Conservation (phyloP, 2,113 vertebrate species). For the Diglossa brunneiventris region DNA sequence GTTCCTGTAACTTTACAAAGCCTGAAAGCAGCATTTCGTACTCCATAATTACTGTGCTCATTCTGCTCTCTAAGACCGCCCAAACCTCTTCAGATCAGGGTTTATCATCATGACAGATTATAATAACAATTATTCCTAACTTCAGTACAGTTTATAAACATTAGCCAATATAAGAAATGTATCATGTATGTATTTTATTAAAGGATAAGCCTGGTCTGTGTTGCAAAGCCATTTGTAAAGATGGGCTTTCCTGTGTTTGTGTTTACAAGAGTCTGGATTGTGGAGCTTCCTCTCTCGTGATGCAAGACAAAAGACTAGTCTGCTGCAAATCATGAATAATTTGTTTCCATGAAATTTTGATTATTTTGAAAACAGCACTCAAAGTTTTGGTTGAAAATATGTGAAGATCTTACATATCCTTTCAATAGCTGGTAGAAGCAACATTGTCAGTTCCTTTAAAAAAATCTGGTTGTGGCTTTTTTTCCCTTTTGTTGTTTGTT, state of each 20-base stretch:
- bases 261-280: background rate
- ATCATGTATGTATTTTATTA: background rate
- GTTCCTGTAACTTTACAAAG: background rate
- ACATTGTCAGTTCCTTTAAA: background rate
- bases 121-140: background rate
- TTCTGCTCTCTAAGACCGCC: background rate
- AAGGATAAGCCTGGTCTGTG: background rate
- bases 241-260: background rate
- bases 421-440: background rate
- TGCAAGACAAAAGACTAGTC: background rate
- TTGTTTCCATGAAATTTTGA: background rate
- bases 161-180: background rate
- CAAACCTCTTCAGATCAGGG: background rate
- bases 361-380: background rate
- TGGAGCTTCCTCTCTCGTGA: background rate
- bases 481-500: background rate
- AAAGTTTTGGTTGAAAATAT: background rate
- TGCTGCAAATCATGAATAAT: background rate
- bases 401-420: background rate
- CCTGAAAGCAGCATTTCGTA: background rate
- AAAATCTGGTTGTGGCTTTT: background rate
- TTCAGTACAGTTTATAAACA: slow-evolving; percentile 3
- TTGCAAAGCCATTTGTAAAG: background rate
- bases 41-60: background rate
- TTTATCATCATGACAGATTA: background rate